Base-by-base conservation (phyloP, 1,140 invertebrate species). In the Drosophila mayri region DNA sequence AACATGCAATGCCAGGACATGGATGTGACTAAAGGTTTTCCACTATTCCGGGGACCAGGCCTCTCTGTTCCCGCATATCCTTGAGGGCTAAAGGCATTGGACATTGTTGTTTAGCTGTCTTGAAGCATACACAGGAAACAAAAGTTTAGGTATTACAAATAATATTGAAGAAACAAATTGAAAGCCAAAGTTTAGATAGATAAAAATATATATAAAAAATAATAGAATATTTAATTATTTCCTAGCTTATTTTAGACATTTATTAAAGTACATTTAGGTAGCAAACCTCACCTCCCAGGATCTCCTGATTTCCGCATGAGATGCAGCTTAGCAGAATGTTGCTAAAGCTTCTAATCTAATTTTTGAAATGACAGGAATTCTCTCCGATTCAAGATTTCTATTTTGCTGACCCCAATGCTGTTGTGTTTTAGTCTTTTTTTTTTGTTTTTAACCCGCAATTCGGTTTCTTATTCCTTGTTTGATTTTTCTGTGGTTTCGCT, bases 281-380 rank as follows among this genome's bases (percentile, higher is more conserved):
- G 44, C 4, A 10, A 54, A 2, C 6, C 6, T n/a, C 8, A 11
- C 20, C 22, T 30, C n/a, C n/a, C 7, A 12, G 9, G 9, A 22
- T n/a, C 58, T 46, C 20, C 16, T 35, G 32, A 46, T 64, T 64
- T 49, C 49, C 65, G 20, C 65, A 57, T 70, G 49, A 58, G 67
- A 47, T 82, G 40, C 63, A 67, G 73, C 71, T 54, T 54, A 49
- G 43, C 47, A 37, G 64, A 79, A 79, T 87, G 76, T 77, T 68
- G 76, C 79, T 46, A 75, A 84, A 78, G 84, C 81, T 85, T 88
- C 85, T 90, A 88, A 88, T 88, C 85, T n/a, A 85, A 88, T 88
- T 88, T 88, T 90, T 81, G 66, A 75, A 81, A 72, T 81, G 66
- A 28, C 73, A 73, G 74, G 73, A 72, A 78, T 81, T 84, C 60